Evolutionary conservation across 1,140 invertebrate genomes (phyloP).

Genomic region (Brachionus paranguensis): DNA sequence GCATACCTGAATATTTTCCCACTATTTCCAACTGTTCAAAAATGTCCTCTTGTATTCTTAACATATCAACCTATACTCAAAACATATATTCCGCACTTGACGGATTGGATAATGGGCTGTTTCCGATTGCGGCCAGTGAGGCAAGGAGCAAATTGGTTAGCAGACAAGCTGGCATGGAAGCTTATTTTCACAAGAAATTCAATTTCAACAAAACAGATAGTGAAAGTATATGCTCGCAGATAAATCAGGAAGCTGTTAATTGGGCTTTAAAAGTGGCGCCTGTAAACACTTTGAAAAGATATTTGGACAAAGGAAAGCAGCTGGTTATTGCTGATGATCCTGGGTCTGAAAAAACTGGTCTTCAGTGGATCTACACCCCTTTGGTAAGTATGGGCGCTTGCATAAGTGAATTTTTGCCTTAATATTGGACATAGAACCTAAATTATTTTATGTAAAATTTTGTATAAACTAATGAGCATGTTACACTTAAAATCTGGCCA

Average conservation of each 20-base stretch:
- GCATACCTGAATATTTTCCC: conserved; percentile 32
- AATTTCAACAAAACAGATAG: conserved; percentile 39
- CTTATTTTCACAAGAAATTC: not conserved
- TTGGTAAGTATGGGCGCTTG: conserved; percentile 5
- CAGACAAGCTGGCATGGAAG: conserved; percentile 20
- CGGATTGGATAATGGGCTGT: not conserved
- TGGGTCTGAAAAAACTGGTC: not conserved
- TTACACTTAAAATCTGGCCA: too few species aligned
- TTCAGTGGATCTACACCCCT: not conserved
- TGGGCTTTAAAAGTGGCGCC: conserved; percentile 30
- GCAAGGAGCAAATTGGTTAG: not conserved
- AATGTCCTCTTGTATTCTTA: not conserved
- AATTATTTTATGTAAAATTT: too few species aligned
- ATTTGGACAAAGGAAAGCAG: not conserved
- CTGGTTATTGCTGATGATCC: conserved; percentile 6
- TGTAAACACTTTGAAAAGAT: not conserved
- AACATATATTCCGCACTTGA: conserved; percentile 1
- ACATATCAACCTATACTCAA: conserved; percentile 19
- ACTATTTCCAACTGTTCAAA: not conserved
- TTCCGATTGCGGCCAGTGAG: not conserved
- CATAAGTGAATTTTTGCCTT: not conserved
- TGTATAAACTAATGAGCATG: too few species aligned
- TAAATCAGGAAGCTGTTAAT: conserved; percentile 24
- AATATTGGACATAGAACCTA: too few species aligned
- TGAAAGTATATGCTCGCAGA: not conserved